A percentile compares a stretch with the other conserved stretches of the same genome.
Conservation (phyloP, 2,888 invertebrate genomes). For the Cetonia aurata region DNA sequence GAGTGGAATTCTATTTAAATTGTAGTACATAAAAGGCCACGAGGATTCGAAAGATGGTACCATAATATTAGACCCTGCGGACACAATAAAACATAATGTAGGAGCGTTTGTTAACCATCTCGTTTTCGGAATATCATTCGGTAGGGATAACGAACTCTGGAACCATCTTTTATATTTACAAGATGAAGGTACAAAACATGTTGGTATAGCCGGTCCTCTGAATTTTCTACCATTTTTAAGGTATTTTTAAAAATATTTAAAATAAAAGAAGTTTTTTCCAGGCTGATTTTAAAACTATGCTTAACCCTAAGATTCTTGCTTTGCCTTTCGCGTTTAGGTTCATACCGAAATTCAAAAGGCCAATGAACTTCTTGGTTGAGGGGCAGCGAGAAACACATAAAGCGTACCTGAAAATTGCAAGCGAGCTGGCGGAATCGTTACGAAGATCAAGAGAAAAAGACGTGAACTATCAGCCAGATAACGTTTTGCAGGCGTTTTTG, state of each 20-base stretch:
- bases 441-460: constrained; percentile 42
- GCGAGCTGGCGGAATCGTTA: constrained; percentile 62
- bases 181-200: constrained; percentile 85
- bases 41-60: constrained; percentile 38
- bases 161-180: constrained; percentile 81
- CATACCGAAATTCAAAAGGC: constrained; percentile 73
- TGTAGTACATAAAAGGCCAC: constrained; percentile 49
- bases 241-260: constrained; percentile 62
- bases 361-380: constrained; percentile 75
- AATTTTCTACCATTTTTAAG: constrained; percentile 88
- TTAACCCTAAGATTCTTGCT: constrained; percentile 51
- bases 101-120: constrained; percentile 84
- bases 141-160: constrained; percentile 80
- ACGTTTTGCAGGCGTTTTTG: constrained; percentile 75
- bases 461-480: constrained; percentile 50
- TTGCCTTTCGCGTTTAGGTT: constrained; percentile 66
- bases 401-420: constrained; percentile 78
- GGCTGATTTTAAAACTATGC: too few species aligned
- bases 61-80: constrained; percentile 67
- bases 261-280: too few species aligned
- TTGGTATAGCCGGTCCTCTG: constrained; percentile 85
- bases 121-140: constrained; percentile 82
- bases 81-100: constrained; percentile 75
- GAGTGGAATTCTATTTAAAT: too few species aligned
- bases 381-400: constrained; percentile 81